These are phyloP conservation scores for Characodon lateralis DNA, from an alignment of 2,797 vertebrate genomes.

Conservation along the genomic window DNA sequence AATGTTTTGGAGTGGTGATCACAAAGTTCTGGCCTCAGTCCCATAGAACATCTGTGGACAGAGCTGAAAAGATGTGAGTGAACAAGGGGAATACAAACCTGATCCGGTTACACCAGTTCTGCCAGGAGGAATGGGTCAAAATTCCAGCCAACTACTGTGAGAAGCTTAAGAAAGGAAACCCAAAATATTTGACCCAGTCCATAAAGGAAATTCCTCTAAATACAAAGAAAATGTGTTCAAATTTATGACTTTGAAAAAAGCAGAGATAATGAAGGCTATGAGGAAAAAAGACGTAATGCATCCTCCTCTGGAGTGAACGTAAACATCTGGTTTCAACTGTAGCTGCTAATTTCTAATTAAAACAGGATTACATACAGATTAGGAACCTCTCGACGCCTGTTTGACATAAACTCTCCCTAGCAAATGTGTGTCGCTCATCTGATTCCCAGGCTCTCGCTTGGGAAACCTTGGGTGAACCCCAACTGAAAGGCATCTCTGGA, in stretches of 20 bases:
- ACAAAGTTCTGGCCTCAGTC: no score
- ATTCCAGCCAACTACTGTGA: not conserved
- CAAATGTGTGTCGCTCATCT: not conserved
- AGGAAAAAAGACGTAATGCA: no score
- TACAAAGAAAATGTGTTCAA: no score
- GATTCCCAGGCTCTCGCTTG: constrained; percentile 63
- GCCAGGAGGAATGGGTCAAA: no score
- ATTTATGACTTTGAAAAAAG: no score
- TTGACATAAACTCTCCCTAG: not conserved
- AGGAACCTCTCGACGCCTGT: not conserved
- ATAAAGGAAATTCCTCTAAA: no score
- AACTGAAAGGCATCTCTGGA: constrained; percentile 71
- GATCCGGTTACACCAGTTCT: not conserved
- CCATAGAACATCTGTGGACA: no score
- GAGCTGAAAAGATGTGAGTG: no score
- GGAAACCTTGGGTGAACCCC: constrained; percentile 62
- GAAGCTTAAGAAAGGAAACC: not conserved
- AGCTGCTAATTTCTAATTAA: no score
- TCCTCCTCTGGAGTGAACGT: no score
- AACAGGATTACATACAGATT: not conserved
- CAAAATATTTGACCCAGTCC: not conserved
- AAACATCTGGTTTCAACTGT: not conserved
- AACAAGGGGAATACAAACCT: not conserved
- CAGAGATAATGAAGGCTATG: no score
- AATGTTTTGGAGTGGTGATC: no score